phyloP scores from a whole-genome alignment of 1,140 invertebrate species.

The Drosophila miranda region DNA sequence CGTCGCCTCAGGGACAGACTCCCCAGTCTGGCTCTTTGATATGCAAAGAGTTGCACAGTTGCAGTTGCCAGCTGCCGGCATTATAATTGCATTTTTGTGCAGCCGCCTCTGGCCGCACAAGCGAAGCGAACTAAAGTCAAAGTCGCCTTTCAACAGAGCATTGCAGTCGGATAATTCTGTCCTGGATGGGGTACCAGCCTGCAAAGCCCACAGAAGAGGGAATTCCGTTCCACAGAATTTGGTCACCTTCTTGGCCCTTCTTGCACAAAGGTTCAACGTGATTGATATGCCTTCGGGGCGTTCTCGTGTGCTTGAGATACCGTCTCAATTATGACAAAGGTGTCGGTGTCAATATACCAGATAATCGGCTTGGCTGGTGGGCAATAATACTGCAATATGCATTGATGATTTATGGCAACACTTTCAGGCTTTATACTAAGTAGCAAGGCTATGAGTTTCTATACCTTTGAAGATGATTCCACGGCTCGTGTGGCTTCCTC shows the following conservation, averaged over 20 bases:
- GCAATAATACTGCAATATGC: background rate
- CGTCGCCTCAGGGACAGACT: slow-evolving; percentile 2
- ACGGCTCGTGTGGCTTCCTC: no score
- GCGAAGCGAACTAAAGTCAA: background rate
- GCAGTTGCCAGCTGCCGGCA: slow-evolving; percentile 12
- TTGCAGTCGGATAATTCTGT: background rate
- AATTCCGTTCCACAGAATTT: slow-evolving; percentile 40
- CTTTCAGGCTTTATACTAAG: no score
- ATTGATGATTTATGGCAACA: background rate
- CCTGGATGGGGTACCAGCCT: slow-evolving; percentile 3
- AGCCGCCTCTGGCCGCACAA: slow-evolving; percentile 6
- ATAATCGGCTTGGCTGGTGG: slow-evolving; percentile 27
- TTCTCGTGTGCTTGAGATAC: background rate
- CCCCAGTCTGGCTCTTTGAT: slow-evolving; percentile 22
- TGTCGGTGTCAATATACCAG: slow-evolving; percentile 19
- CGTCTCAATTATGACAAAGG: slow-evolving; percentile 19
- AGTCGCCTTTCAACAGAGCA: slow-evolving; percentile 19
- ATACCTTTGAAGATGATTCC: no score
- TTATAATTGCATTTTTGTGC: slow-evolving; percentile 69
- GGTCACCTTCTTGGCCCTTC: slow-evolving; percentile 2
- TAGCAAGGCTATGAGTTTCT: no score
- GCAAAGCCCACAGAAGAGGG: background rate
- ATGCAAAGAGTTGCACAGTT: slow-evolving; percentile 25
- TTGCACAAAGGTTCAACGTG: slow-evolving; percentile 13
- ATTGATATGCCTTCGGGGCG: slow-evolving; percentile 37